A percentile compares a stretch with the other conserved stretches of the same genome.
phyloP scores from a whole-genome alignment of 2,888 invertebrate species.

The Dilophus febrilis region DNA sequence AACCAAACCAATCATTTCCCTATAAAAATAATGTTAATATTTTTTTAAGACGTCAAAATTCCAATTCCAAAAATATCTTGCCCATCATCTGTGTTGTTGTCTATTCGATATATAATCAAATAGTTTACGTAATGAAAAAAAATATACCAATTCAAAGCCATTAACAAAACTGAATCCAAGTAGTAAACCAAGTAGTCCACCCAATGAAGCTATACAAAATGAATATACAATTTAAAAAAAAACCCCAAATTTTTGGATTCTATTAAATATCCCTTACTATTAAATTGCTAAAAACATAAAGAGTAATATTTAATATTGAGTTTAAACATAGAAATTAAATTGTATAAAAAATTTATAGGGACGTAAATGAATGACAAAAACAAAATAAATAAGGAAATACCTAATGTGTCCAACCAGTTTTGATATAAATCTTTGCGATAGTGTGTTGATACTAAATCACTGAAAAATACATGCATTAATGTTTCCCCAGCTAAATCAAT shows the following conservation, averaged over 20 bases:
- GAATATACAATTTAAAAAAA: conserved; percentile 13
- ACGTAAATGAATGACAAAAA: too few relatives aligned
- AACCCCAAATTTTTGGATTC: too few relatives aligned
- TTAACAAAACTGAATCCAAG: conserved; percentile 54
- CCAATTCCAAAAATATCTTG: too few relatives aligned
- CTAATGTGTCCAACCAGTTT: conserved; percentile 52
- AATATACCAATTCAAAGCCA: conserved; percentile 45
- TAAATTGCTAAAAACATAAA: too few relatives aligned
- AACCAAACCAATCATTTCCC: too few relatives aligned
- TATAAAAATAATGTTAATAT: too few relatives aligned
- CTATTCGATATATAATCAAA: conserved; percentile 27
- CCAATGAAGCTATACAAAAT: conserved; percentile 51
- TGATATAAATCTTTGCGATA: conserved; percentile 47
- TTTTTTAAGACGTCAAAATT: too few relatives aligned
- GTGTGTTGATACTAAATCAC: conserved; percentile 45
- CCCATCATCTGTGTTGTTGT: background rate
- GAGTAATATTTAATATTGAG: too few relatives aligned
- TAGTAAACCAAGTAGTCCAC: conserved; percentile 49
- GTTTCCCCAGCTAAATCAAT: conserved; percentile 35
- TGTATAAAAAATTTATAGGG: too few relatives aligned
- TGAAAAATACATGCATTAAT: conserved; percentile 45
- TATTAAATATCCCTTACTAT: too few relatives aligned
- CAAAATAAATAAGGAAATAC: too few relatives aligned
- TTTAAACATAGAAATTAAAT: too few relatives aligned
- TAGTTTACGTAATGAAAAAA: conserved; percentile 36